Evolutionary conservation across 2,113 vertebrate genomes (phyloP).

Genomic region (Psittacara wagleri): DNA sequence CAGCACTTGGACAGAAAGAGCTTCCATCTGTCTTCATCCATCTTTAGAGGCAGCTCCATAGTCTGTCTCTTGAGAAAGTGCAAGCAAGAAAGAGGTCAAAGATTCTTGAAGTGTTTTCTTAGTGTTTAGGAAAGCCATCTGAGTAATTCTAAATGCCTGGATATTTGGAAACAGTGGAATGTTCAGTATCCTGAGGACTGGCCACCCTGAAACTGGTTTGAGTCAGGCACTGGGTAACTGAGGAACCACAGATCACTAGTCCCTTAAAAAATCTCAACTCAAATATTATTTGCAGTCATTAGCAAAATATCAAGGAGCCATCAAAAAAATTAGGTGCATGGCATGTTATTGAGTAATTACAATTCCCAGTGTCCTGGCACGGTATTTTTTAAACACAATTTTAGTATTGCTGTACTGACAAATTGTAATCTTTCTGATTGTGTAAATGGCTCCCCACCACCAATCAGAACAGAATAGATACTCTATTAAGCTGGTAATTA

Average conservation of each 20-base stretch:
- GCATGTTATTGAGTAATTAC: background rate
- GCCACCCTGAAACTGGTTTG: background rate
- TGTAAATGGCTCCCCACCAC: slow-evolving; percentile 47
- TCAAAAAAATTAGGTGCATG: background rate
- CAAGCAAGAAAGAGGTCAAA: background rate
- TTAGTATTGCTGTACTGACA: slow-evolving; percentile 48
- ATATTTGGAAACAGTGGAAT: background rate
- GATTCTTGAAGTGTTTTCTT: background rate
- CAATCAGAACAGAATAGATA: slow-evolving; percentile 46
- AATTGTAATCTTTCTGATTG: slow-evolving; percentile 58
- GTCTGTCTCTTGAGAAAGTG: background rate
- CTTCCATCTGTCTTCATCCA: slow-evolving; percentile 32
- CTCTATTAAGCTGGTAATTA: slow-evolving; percentile 64
- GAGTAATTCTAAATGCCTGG: background rate
- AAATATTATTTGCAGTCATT: background rate
- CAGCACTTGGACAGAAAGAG: slow-evolving; percentile 3
- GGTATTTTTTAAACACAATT: slow-evolving; percentile 42
- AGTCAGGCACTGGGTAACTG: background rate
- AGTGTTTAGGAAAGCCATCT: background rate
- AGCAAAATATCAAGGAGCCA: background rate
- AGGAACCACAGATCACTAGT: background rate
- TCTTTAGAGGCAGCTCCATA: background rate
- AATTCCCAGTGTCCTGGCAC: slow-evolving; percentile 4
- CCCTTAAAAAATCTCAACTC: background rate
- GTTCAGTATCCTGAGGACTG: background rate